These are phyloP conservation scores for Ceratotherium simum DNA, from an alignment of 2,113 vertebrate genomes.

Conservation along the genomic window DNA sequence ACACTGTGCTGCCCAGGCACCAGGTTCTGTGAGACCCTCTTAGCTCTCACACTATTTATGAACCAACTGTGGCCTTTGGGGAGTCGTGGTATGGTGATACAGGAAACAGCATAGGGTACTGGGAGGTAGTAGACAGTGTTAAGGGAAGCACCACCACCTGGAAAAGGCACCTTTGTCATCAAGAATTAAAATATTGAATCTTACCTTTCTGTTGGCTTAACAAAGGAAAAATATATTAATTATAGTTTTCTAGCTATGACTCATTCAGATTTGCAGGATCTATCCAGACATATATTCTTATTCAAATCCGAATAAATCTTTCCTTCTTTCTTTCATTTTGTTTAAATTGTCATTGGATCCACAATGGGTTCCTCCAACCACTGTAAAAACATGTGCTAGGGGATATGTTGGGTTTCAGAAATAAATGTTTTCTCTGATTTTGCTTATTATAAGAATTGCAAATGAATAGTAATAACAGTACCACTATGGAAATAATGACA, in stretches of 20 bases:
- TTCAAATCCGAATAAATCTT: background rate
- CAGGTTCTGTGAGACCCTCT: background rate
- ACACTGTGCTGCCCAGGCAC: background rate
- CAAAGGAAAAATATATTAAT: background rate
- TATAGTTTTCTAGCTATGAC: background rate
- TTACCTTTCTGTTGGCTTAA: background rate
- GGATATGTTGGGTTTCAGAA: background rate
- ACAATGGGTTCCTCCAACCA: background rate
- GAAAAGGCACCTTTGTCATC: background rate
- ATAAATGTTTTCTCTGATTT: background rate
- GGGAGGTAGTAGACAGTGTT: background rate
- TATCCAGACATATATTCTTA: background rate
- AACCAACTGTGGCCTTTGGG: background rate
- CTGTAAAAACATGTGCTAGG: background rate
- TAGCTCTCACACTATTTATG: background rate
- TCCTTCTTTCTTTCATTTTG: constrained; percentile 6
- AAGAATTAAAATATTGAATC: background rate
- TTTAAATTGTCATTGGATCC: background rate
- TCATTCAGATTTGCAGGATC: background rate
- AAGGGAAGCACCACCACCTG: background rate
- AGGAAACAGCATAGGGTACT: background rate
- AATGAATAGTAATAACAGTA: background rate
- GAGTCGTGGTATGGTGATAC: background rate
- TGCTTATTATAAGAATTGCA: background rate
- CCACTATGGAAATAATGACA: background rate